Evolutionary conservation across 2,113 vertebrate genomes (phyloP).

Genomic region (Hydropotes inermis): DNA sequence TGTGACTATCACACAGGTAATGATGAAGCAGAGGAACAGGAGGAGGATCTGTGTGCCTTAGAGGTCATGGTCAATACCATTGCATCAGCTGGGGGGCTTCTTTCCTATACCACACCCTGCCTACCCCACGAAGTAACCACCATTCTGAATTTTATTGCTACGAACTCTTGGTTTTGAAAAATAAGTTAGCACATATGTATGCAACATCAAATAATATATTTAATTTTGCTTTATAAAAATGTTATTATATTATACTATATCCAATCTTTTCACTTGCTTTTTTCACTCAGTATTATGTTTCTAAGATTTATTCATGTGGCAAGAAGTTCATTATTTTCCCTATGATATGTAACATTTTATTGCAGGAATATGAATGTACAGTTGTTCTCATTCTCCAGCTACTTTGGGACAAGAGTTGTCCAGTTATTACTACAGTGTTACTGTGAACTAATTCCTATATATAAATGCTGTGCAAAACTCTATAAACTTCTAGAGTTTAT

Average conservation of each 20-base stretch:
- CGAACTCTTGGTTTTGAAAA: neutral
- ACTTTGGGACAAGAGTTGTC: neutral
- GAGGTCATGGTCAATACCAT: neutral
- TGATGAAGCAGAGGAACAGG: too few species aligned
- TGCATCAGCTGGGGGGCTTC: neutral
- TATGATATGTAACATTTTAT: neutral
- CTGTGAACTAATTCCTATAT: neutral
- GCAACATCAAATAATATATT: neutral
- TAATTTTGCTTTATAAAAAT: conserved; percentile 25
- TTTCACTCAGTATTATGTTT: neutral
- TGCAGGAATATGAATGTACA: neutral
- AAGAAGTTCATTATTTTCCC: neutral
- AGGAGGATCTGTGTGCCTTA: neutral
- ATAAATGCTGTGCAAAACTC: neutral
- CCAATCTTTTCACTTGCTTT: neutral
- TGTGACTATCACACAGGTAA: neutral
- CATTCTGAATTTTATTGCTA: neutral
- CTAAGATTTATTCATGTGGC: neutral
- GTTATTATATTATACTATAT: neutral
- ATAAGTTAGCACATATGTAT: neutral
- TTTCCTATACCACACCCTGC: neutral
- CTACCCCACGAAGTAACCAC: too few species aligned
- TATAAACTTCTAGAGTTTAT: neutral
- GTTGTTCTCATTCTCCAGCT: neutral
- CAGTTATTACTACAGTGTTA: neutral